Evolutionary conservation across 2,888 invertebrate genomes (phyloP).

Genomic region (Allacma fusca): DNA sequence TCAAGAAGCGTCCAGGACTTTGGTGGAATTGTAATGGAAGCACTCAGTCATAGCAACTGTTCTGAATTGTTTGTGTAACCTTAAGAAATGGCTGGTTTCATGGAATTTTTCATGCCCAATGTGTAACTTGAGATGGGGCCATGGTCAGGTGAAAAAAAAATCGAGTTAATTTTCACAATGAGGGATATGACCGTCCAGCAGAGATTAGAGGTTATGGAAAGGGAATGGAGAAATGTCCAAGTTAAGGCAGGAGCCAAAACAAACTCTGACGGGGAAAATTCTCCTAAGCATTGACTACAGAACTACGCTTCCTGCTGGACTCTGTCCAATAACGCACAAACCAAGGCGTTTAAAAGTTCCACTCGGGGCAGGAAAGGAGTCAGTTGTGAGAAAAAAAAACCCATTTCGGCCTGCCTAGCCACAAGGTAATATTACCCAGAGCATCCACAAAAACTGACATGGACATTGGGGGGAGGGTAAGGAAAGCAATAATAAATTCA

Average conservation of each 20-base stretch:
- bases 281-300: background rate
- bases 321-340: slow-evolving; percentile 8
- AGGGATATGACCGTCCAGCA: background rate
- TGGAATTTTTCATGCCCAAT: background rate
- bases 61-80: too few species aligned
- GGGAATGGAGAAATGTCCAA: background rate
- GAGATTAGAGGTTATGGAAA: background rate
- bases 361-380: slow-evolving; percentile 9
- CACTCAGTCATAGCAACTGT: too few species aligned
- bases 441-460: background rate
- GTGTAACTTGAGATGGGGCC: background rate
- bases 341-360: background rate
- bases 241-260: background rate
- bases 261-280: background rate
- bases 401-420: background rate
- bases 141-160: slow-evolving; percentile 29
- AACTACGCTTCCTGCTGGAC: slow-evolving; percentile 9
- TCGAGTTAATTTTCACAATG: slow-evolving; percentile 26
- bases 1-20: too few species aligned
- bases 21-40: too few species aligned
- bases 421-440: background rate
- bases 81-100: too few species aligned
- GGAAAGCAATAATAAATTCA: slow-evolving; percentile 9
- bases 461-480: background rate
- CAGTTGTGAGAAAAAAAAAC: slow-evolving; percentile 6